Evolutionary conservation across 2,113 vertebrate species (phyloP).

Genomic region (Siphamia tubifer): DNA sequence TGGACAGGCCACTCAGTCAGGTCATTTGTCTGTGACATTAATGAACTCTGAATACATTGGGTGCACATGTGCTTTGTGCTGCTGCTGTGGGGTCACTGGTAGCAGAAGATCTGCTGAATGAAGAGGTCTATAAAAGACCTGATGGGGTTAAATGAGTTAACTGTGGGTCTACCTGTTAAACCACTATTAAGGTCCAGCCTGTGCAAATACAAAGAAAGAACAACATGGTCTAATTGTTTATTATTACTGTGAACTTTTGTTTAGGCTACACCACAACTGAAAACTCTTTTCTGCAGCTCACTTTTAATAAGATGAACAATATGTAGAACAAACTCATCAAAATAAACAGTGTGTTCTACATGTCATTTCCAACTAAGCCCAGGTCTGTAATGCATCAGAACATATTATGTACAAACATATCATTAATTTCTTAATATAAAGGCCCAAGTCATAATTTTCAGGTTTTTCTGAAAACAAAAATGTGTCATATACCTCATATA

Average conservation of each 20-base stretch:
- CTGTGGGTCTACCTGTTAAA: background rate
- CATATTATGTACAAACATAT: no score
- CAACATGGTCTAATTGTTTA: background rate
- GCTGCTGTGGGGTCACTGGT: slow-evolving; percentile 16
- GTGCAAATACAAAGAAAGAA: background rate
- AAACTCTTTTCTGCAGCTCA: background rate
- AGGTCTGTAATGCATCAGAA: no score
- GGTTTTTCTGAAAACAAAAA: no score
- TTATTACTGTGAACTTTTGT: background rate
- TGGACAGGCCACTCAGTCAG: slow-evolving; percentile 64
- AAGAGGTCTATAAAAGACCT: slow-evolving; percentile 4
- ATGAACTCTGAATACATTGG: slow-evolving; percentile 74
- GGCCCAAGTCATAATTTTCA: no score
- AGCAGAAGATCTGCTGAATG: slow-evolving; percentile 12
- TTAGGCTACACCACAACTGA: background rate
- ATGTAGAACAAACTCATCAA: no score
- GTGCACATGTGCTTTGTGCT: slow-evolving; percentile 53
- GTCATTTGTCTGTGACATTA: slow-evolving; percentile 70
- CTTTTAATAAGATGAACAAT: no score
- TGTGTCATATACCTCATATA: no score
- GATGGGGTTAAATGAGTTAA: slow-evolving; percentile 41
- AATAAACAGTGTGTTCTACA: no score
- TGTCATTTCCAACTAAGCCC: no score
- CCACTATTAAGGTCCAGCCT: background rate
- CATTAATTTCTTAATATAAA: no score